phyloP scores from a whole-genome alignment of 1,140 invertebrate species.

The Galleria mellonella region DNA sequence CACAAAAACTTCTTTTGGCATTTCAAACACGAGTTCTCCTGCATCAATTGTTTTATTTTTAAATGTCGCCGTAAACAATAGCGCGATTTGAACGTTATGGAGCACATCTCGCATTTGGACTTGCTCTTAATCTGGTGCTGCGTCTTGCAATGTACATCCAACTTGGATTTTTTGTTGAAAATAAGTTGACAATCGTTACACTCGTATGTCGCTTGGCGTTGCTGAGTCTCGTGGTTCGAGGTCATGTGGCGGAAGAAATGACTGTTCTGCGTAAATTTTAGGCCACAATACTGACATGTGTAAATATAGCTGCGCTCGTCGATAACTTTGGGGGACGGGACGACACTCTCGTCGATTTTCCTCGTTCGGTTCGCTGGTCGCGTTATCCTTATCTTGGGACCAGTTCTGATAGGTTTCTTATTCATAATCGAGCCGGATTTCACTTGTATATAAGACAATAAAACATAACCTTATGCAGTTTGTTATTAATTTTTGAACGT shows the following conservation, averaged over 20 bases:
- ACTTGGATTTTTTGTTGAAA: conserved; percentile 48
- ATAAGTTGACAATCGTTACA: conserved; percentile 62
- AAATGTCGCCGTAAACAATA: conserved; percentile 59
- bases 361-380: conserved; percentile 20
- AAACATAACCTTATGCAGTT: neutral
- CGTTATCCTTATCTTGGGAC: conserved; percentile 54
- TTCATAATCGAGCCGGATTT: conserved; percentile 41
- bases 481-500: neutral
- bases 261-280: conserved; percentile 61
- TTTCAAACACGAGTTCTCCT: conserved; percentile 53
- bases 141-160: conserved; percentile 55
- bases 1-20: conserved; percentile 59
- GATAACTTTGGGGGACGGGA: neutral
- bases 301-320: conserved; percentile 47
- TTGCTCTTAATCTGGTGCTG: conserved; percentile 54
- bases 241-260: conserved; percentile 64
- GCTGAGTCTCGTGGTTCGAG: conserved; percentile 49
- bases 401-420: conserved; percentile 56
- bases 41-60: conserved; percentile 49
- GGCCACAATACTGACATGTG: conserved; percentile 58
- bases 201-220: conserved; percentile 46
- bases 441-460: too few relatives aligned
- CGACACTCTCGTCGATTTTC: conserved; percentile 29
- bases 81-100: conserved; percentile 58
- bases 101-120: conserved; percentile 53